Evolutionary conservation across 2,113 vertebrate species (phyloP).

Genomic region (Ornithorhynchus anatinus): DNA sequence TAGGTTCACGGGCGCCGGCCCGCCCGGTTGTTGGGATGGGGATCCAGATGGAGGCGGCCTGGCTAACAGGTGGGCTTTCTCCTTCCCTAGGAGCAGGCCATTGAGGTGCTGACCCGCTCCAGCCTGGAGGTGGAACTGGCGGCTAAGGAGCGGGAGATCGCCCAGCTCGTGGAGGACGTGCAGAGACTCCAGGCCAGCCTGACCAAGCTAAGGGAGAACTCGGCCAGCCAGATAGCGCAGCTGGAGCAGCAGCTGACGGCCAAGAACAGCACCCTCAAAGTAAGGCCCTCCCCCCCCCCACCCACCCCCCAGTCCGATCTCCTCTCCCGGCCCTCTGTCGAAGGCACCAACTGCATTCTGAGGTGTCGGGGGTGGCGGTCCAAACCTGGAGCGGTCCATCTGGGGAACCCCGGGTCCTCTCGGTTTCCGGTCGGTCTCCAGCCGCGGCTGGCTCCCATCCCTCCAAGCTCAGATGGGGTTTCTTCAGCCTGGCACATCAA

Average conservation of each 20-base stretch:
- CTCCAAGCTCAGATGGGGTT: fast-evolving
- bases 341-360: not conserved
- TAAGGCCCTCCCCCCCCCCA: too few species aligned
- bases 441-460: too few species aligned
- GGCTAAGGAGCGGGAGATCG: slow-evolving; percentile 93
- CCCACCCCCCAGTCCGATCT: not conserved
- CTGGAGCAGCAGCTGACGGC: slow-evolving; percentile 92
- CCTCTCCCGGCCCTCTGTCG: not conserved
- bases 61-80: too few species aligned
- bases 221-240: slow-evolving; percentile 90
- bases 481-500: not conserved
- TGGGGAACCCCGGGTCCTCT: too few species aligned
- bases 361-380: not conserved
- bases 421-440: too few species aligned
- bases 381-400: too few species aligned
- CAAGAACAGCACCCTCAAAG: slow-evolving; percentile 90
- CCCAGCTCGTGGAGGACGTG: slow-evolving; percentile 94
- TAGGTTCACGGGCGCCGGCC: too few species aligned
- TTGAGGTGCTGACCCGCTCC: slow-evolving; percentile 84
- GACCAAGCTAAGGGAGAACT: slow-evolving; percentile 91
- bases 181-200: slow-evolving; percentile 97
- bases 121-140: slow-evolving; percentile 93
- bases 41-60: too few species aligned
- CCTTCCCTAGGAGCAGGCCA: slow-evolving; percentile 78
- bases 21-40: too few species aligned